phyloP scores from a whole-genome alignment of 1,140 invertebrate genomes.

The Cyclargus thomasi region DNA sequence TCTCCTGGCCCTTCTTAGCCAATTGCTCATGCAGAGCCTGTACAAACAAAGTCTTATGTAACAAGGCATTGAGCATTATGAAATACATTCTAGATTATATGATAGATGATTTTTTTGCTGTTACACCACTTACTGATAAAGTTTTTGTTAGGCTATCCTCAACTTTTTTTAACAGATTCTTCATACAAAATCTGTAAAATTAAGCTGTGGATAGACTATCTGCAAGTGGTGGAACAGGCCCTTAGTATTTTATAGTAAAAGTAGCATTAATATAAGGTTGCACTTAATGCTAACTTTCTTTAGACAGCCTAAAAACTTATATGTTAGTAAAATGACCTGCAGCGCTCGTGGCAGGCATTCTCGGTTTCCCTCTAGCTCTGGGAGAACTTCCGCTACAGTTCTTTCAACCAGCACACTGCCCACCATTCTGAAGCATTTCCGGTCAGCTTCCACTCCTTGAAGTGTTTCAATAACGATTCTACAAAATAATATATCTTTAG shows the following conservation, averaged over 20 bases:
- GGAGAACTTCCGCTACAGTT: slow-evolving; percentile 93
- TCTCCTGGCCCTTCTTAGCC: slow-evolving; percentile 90
- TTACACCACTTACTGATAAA: no score
- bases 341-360: slow-evolving; percentile 89
- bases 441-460: slow-evolving; percentile 87
- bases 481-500: slow-evolving; percentile 47
- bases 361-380: slow-evolving; percentile 87
- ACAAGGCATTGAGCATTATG: no score
- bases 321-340: slow-evolving; percentile 55
- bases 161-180: no score
- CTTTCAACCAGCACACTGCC: slow-evolving; percentile 95
- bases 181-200: no score
- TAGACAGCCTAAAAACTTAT: not conserved
- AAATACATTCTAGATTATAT: no score
- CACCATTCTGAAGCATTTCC: slow-evolving; percentile 95
- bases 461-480: slow-evolving; percentile 97
- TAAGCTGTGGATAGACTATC: no score
- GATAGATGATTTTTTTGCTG: no score
- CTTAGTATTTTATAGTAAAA: no score
- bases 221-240: no score
- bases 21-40: slow-evolving; percentile 87
- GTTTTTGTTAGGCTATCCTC: no score
- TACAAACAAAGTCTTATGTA: not conserved
- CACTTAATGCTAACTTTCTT: no score
- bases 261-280: no score